Percentiles rank a stretch among this genome's conserved stretches.
phyloP scores from a whole-genome alignment of 2,888 invertebrate species.

The Drosophila gaucha region DNA sequence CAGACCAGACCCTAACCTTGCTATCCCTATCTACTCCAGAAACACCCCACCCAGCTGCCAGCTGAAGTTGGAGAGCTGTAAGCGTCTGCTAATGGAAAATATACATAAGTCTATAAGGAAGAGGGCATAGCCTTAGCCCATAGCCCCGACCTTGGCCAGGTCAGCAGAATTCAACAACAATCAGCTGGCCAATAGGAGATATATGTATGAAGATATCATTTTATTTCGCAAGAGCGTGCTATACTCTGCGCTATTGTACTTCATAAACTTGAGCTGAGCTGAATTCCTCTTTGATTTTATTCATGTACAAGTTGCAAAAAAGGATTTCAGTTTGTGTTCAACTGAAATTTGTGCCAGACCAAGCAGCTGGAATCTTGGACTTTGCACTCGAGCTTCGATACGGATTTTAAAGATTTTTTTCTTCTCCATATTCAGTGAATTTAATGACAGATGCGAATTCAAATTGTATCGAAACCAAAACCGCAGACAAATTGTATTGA shows the following conservation, averaged over 20 bases:
- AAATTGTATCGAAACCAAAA: slow-evolving; percentile 51
- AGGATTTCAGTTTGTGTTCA: neutral
- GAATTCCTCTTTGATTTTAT: slow-evolving; percentile 1
- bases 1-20: slow-evolving; percentile 3
- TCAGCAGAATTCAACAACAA: slow-evolving; percentile 21
- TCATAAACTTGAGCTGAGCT: neutral
- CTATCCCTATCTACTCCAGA: neutral
- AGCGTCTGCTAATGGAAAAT: slow-evolving; percentile 40
- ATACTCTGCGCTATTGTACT: no score
- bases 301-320: slow-evolving; percentile 1
- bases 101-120: slow-evolving; percentile 31
- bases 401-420: neutral
- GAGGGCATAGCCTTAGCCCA: slow-evolving; percentile 10
- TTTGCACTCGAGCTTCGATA: neutral
- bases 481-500: slow-evolving; percentile 36
- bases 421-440: neutral
- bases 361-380: no score
- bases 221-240: no score
- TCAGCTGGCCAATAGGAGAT: slow-evolving; percentile 6
- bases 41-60: neutral
- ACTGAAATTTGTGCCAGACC: no score
- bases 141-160: slow-evolving; percentile 14
- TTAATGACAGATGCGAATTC: slow-evolving; percentile 28
- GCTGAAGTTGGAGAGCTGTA: slow-evolving; percentile 17
- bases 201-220: no score